Evolutionary conservation across 1,140 invertebrate genomes (phyloP), one percentile per base, ranked within the genome.

Genomic region (Zaprionus ornatus): DNA sequence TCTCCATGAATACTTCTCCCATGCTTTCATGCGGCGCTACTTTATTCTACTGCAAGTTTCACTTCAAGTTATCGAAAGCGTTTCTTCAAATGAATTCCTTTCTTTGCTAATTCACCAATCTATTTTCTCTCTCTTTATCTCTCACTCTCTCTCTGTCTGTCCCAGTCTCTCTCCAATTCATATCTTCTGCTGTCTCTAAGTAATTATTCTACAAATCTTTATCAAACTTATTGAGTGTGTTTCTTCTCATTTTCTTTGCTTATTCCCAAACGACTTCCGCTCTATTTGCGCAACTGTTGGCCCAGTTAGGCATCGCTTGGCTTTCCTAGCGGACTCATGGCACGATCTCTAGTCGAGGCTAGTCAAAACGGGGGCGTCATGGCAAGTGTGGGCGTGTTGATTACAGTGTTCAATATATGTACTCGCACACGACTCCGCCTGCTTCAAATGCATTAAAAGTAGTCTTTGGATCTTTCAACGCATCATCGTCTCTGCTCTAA

Each of bases 201-300:
- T 48, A 12, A 48, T 9, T 48, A 10, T 13, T 50, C n/a, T 21
- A n/a, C 19, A 19, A 23, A 21, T 21, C 45, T 23, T 23, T 21
- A 50, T 13, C 12, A 23, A 10, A 21, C 9, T 50, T 23, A 21
- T 50, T 19, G 45, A 50, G 13, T 21, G 12, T 23, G 19, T 48
- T 48, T 62, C 1, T 17, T 52, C 4, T 77, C 59, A 50, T 52
- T 60, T 60, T 63, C 57, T 77, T 63, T 40, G 66, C 68, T 59
- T 73, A 69, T 65, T 57, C 67, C 54, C 76, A 83, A 83, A 80
- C 71, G 77, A 84, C 79, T 87, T 87, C 83, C 83, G 83, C 83
- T 87, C 74, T 77, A 73, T 80, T 87, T 87, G 83, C 71, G 69
- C 70, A 80, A 80, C 69, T 78, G 37, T 75, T 88, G 80, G 70